Base-by-base conservation (phyloP, 2,888 invertebrate genomes). In the Chymomyza amoena region DNA sequence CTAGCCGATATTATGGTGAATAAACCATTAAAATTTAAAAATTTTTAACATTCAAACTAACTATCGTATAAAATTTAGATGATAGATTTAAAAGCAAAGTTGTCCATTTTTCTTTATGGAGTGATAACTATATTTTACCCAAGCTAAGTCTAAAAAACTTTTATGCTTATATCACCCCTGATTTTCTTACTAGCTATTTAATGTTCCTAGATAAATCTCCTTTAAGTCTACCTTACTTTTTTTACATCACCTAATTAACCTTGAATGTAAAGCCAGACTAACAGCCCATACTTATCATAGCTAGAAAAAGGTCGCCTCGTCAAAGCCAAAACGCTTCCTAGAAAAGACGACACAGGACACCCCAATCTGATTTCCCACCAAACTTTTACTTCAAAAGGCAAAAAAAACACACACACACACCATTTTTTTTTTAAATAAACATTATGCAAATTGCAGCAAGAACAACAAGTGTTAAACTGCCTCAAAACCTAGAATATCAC, bases 401-500 rank as follows among this genome's bases (percentile, higher is more conserved):
- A 54, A 54, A 18, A 28, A 6, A 9, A 32, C 0, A 32, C 6
- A 32, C 32, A 32, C 32, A 9, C 28, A 28, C 28, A 32, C 32
- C 4, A 1, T 13, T 18, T 18, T 20, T 18, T 54, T 16, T 54
- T 57, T 60, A 60, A 74, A 60, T 62, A 32, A 66, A 62, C 62
- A 67, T 59, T 28, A 52, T 16, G 25, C 65, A 61, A 61, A 67
- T 25, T 39, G 32, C 6, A n/a, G 28, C 66, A 66, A 52, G 62
- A 52, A 54, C 57, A 65, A 69, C 64, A 68, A 65, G 71, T 59
- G 28, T 60, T 60, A 28, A 60, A 60, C 16, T 28, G 74, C 74
- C 75, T 32, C 66, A 76, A 81, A 80, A 72, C 88, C 87, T 77
- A 84, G 84, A 75, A 85, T 75, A 84, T 87, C 85, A 73, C 85